Base-by-base conservation (phyloP, 2,888 invertebrate genomes). In the Gnatocerus cornutus region DNA sequence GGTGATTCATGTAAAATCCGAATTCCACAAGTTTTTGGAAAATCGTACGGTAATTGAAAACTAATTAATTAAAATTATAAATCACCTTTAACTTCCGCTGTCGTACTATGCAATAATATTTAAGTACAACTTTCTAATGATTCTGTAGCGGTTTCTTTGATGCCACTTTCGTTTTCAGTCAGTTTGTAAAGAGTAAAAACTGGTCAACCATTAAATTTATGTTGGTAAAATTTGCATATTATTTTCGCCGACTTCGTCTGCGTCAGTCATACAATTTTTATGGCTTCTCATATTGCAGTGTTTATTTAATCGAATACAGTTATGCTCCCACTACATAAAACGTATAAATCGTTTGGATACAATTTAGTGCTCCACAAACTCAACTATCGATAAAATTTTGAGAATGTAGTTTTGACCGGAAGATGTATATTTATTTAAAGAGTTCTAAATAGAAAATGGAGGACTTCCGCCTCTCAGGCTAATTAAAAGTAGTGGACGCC, bases 361-460 rank as follows among this genome's bases (percentile, higher is more conserved):
- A n/a, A n/a, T n/a, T n/a, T n/a, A n/a, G n/a, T n/a, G n/a, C n/a
- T n/a, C n/a, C n/a, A n/a, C n/a, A n/a, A n/a, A n/a, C n/a, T n/a
- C n/a, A n/a, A n/a, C n/a, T n/a, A n/a, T n/a, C n/a, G n/a, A n/a
- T n/a, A 21, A 21, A 21, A 21, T 21, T 21, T 21, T 21, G 21
- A 21, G 2, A 21, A 21, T 21, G 1, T 21, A 21, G 21, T 21
- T 21, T 21, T 21, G 21, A 53, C 13, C 50, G 53, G 68, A 68
- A 68, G 13, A 30, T 33, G 30, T 46, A 45, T 13, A 43, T 66
- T 66, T 39, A 53, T 65, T 41, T 58, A 46, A 64, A 45, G 13
- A 33, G 30, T 56, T 56, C 30, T 56, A 59, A 59, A 50, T 58
- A 67, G 50, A 67, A 39, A 67, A 67, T 52, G 29, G 61, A 52